Percentiles rank a stretch among this genome's conserved stretches.
These are phyloP conservation scores for Ganaspis sp. DNA, from an alignment of 1,140 invertebrate species.

Conservation along the genomic window DNA sequence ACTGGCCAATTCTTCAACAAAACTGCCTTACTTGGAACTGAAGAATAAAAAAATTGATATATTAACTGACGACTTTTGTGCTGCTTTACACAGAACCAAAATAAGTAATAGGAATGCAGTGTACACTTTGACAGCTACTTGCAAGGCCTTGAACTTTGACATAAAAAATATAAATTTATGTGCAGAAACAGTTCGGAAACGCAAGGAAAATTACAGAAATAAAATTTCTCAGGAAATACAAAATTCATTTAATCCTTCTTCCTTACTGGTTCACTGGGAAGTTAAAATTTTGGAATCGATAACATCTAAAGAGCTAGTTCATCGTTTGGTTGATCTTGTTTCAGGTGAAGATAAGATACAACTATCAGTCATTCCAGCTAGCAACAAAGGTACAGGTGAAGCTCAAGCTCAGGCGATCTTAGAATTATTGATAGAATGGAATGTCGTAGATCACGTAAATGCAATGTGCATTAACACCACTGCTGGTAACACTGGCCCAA, in stretches of 20 bases:
- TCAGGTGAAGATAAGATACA: constrained; percentile 30
- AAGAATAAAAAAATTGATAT: background rate
- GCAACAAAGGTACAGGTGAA: constrained; percentile 32
- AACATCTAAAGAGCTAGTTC: constrained; percentile 30
- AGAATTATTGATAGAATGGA: constrained; percentile 43
- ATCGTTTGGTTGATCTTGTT: constrained; percentile 43
- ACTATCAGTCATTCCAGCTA: constrained; percentile 43
- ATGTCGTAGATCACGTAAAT: constrained; percentile 34
- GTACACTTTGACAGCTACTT: constrained; percentile 44
- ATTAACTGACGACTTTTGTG: background rate
- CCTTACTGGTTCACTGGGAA: constrained; percentile 47
- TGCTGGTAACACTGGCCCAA: constrained; percentile 45
- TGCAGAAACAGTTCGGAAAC: constrained; percentile 35
- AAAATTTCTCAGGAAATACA: constrained; percentile 39
- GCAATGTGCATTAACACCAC: constrained; percentile 52
- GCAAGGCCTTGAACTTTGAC: constrained; percentile 39
- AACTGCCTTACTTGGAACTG: too few species aligned
- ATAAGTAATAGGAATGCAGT: constrained; percentile 45
- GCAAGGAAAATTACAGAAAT: constrained; percentile 34
- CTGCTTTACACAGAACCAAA: constrained; percentile 46
- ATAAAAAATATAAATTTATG: constrained; percentile 35
- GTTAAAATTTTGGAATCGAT: constrained; percentile 45
- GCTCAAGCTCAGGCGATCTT: constrained; percentile 46
- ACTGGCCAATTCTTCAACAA: too few species aligned
- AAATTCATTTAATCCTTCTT: constrained; percentile 41